phyloP scores from a whole-genome alignment of 2,797 vertebrate genomes.

The Mormyrus hasselquistii region DNA sequence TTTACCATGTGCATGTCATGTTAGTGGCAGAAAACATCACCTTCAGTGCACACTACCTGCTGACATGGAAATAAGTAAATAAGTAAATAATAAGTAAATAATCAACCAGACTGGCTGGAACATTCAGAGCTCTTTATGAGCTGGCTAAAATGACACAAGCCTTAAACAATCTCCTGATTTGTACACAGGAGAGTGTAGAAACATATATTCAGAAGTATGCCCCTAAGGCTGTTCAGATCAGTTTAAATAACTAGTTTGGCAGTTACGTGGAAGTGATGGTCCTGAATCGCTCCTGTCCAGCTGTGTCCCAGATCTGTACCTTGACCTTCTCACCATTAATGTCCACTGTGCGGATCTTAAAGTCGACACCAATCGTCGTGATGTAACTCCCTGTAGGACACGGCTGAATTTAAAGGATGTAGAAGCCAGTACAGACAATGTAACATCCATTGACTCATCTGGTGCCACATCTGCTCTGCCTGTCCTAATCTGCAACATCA shows the following conservation, averaged over 20 bases:
- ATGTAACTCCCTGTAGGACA: constrained; percentile 70
- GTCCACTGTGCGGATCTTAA: constrained; percentile 76
- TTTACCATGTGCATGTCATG: neutral
- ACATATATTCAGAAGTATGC: neutral
- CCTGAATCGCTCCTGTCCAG: constrained; percentile 57
- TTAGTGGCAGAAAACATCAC: neutral
- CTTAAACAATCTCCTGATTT: neutral
- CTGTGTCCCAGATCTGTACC: constrained; percentile 66
- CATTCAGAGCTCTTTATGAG: neutral
- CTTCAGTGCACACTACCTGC: neutral
- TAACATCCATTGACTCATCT: neutral
- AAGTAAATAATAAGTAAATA: neutral
- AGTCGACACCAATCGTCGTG: constrained; percentile 79
- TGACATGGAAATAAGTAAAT: neutral
- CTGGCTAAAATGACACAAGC: neutral
- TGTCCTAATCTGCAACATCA: neutral
- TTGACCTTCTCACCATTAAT: constrained; percentile 74
- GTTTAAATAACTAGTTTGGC: neutral
- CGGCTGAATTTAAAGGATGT: neutral
- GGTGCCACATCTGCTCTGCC: neutral
- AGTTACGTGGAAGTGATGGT: constrained; percentile 73
- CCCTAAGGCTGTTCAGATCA: neutral
- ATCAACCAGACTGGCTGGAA: neutral
- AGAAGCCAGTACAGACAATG: neutral
- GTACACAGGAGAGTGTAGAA: neutral